These are phyloP conservation scores for Acromyrmex heyeri DNA, from an alignment of 1,140 invertebrate genomes.

Conservation along the genomic window DNA sequence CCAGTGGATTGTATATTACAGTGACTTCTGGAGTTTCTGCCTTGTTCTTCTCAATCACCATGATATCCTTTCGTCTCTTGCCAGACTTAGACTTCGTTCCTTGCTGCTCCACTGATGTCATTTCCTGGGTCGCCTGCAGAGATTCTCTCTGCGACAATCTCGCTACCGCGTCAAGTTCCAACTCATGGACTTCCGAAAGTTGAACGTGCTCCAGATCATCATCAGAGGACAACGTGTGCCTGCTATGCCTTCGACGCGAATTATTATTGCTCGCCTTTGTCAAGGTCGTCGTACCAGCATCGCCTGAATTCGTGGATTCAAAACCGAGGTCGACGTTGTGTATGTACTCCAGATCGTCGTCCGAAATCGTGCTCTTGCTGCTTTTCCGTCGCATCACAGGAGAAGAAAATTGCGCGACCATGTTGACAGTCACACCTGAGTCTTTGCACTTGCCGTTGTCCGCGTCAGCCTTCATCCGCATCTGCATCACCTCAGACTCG, in stretches of 20 bases:
- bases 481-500: constrained; percentile 70
- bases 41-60: constrained; percentile 71
- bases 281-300: neutral
- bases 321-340: constrained; percentile 73
- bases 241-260: constrained; percentile 22
- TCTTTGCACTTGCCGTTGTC: neutral
- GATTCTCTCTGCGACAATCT: constrained; percentile 31
- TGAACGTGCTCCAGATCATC: constrained; percentile 83
- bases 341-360: constrained; percentile 85
- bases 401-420: constrained; percentile 48
- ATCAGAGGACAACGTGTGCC: constrained; percentile 70
- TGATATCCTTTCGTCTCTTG: constrained; percentile 75
- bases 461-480: constrained; percentile 34
- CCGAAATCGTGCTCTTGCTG: constrained; percentile 82
- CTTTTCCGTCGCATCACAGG: constrained; percentile 73
- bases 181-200: constrained; percentile 70
- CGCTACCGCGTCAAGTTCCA: neutral
- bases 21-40: constrained; percentile 67
- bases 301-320: constrained; percentile 1
- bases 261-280: neutral
- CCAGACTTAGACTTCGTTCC: constrained; percentile 14
- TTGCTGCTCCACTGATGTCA: constrained; percentile 9
- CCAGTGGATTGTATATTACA: constrained; percentile 73
- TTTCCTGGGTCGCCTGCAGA: constrained; percentile 7
- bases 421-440: neutral